Evolutionary conservation across 1,140 invertebrate genomes (phyloP).

Genomic region (Papilio polytes): DNA sequence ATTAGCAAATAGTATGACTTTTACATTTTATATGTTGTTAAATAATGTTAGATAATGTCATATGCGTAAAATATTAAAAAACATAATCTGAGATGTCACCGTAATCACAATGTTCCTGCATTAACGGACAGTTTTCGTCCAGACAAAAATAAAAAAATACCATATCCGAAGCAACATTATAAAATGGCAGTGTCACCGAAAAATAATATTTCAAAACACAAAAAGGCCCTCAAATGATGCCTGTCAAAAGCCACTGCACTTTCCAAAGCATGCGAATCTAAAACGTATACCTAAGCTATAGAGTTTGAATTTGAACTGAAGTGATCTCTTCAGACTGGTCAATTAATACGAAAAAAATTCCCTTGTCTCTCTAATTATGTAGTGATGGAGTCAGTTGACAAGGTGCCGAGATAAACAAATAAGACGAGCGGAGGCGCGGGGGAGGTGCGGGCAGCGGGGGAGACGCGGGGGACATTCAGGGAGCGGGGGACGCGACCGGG

Average conservation of each 20-base stretch:
- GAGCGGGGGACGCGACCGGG: conserved; percentile 44
- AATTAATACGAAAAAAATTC: conserved; percentile 69
- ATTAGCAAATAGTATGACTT: neutral
- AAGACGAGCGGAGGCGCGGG: conserved; percentile 63
- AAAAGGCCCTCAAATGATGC: conserved; percentile 51
- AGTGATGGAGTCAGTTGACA: conserved; percentile 70
- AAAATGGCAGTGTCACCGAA: conserved; percentile 72
- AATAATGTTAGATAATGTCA: neutral
- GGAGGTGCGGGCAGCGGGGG: conserved; percentile 47
- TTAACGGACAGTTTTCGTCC: neutral
- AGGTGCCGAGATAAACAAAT: conserved; percentile 71
- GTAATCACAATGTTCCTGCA: conserved; percentile 21
- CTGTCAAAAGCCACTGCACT: conserved; percentile 48
- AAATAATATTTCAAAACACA: conserved; percentile 66
- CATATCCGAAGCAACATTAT: conserved; percentile 23
- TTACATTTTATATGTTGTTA: neutral
- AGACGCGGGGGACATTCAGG: neutral
- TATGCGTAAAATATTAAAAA: neutral
- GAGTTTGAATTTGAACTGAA: conserved; percentile 34
- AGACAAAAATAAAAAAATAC: conserved; percentile 7
- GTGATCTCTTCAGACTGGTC: conserved; percentile 45
- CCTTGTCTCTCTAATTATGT: conserved; percentile 73
- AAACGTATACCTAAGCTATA: conserved; percentile 35
- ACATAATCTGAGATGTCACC: neutral
- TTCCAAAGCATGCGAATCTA: conserved; percentile 17